Percentiles rank a stretch among this genome's conserved stretches.
phyloP scores from a whole-genome alignment of 2,888 invertebrate species.

The Acronicta leporina region DNA sequence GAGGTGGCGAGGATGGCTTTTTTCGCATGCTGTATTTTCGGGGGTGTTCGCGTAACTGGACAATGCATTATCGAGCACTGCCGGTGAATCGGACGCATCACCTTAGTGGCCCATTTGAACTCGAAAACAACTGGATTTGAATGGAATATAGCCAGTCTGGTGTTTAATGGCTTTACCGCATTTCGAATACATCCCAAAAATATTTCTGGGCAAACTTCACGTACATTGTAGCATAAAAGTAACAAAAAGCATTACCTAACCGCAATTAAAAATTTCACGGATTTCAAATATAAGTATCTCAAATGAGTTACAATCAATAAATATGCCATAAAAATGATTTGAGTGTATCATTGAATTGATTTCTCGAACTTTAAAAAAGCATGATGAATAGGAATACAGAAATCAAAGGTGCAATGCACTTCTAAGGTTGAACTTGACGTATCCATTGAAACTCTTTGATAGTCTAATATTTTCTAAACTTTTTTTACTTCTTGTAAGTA shows the following conservation, averaged over 20 bases:
- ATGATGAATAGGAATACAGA: slow-evolving; percentile 44
- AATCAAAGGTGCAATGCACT: slow-evolving; percentile 50
- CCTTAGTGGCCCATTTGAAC: slow-evolving; percentile 81
- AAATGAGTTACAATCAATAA: slow-evolving; percentile 60
- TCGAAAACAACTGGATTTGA: slow-evolving; percentile 70
- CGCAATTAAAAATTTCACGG: slow-evolving; percentile 62
- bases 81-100: slow-evolving; percentile 78
- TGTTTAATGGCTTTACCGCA: slow-evolving; percentile 36
- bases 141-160: slow-evolving; percentile 47
- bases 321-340: slow-evolving; percentile 58
- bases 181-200: slow-evolving; percentile 39
- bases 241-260: slow-evolving; percentile 49
- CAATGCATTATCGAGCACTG: slow-evolving; percentile 86
- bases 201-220: slow-evolving; percentile 38
- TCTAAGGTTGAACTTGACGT: slow-evolving; percentile 33
- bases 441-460: slow-evolving; percentile 10
- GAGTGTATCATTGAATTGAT: slow-evolving; percentile 52
- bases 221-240: slow-evolving; percentile 43
- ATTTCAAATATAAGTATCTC: slow-evolving; percentile 55
- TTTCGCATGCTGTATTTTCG: slow-evolving; percentile 88
- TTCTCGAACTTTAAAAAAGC: slow-evolving; percentile 46
- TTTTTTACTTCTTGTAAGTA: slow-evolving; percentile 17
- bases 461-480: slow-evolving; percentile 11
- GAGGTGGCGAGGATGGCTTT: slow-evolving; percentile 85
- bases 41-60: slow-evolving; percentile 85